These are phyloP conservation scores for Tribolium madens DNA, from an alignment of 1,140 invertebrate species.

Conservation along the genomic window DNA sequence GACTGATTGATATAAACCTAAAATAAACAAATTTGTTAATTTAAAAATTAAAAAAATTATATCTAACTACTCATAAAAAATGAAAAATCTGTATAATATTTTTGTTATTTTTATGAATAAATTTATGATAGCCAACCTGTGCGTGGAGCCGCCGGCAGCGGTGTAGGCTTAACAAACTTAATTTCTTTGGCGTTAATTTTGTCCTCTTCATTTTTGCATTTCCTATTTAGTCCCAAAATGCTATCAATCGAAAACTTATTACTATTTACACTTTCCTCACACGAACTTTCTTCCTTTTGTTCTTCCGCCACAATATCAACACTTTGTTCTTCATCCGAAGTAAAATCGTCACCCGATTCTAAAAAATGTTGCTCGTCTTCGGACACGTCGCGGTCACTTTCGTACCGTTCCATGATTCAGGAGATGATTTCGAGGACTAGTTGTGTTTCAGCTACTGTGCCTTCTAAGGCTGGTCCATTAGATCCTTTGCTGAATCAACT, in stretches of 20 bases:
- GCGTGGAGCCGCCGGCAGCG: constrained; percentile 49
- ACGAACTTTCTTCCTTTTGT: constrained; percentile 38
- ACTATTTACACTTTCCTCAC: constrained; percentile 47
- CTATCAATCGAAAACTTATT: constrained; percentile 64
- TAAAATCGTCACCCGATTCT: constrained; percentile 24
- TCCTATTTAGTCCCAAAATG: constrained; percentile 58
- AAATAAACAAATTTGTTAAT: constrained; percentile 34
- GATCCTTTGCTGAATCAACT: constrained; percentile 59
- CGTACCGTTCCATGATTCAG: constrained; percentile 38
- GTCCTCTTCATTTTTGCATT: constrained; percentile 41
- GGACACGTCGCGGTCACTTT: constrained; percentile 38
- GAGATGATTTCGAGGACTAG: constrained; percentile 41
- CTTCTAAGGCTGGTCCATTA: constrained; percentile 54
- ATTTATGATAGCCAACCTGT: constrained; percentile 6
- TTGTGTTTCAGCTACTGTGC: constrained; percentile 52
- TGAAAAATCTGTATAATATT: no score
- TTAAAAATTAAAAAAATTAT: no score
- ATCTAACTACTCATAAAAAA: no score
- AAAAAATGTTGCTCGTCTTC: constrained; percentile 20
- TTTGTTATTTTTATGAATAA: no score
- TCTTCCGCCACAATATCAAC: constrained; percentile 52
- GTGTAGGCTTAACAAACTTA: constrained; percentile 58
- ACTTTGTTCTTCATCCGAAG: constrained; percentile 53
- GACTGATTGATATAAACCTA: constrained; percentile 57
- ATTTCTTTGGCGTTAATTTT: constrained; percentile 24